Evolutionary conservation across 2,797 vertebrate species (phyloP).

Genomic region (Urosaurus nigricauda): DNA sequence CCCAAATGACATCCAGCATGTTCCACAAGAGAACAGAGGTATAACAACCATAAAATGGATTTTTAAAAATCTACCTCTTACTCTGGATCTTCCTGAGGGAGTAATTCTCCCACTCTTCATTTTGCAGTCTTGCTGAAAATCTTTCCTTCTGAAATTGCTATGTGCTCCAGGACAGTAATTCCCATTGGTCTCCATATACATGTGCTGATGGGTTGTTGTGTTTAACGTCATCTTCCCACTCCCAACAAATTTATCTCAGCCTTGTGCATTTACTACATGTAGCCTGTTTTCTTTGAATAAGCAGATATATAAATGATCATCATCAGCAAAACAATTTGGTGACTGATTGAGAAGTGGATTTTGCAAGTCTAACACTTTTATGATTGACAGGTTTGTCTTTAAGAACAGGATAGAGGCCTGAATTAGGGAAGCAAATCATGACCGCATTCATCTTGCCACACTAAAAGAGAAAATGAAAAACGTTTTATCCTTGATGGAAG

Average conservation of each 20-base stretch:
- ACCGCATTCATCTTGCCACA: too few relatives aligned
- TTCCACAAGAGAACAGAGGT: too few relatives aligned
- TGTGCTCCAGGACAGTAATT: too few relatives aligned
- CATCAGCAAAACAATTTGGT: not conserved
- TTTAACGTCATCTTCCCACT: not conserved
- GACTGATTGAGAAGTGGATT: not conserved
- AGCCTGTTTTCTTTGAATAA: not conserved
- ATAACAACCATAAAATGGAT: too few relatives aligned
- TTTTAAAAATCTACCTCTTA: too few relatives aligned
- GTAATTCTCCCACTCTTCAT: not conserved
- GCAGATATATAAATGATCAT: not conserved
- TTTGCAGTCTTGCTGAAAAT: not conserved
- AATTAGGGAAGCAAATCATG: too few relatives aligned
- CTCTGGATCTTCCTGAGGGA: too few relatives aligned
- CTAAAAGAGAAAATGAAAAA: too few relatives aligned
- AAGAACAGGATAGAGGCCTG: not conserved
- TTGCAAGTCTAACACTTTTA: not conserved
- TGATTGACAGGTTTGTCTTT: not conserved
- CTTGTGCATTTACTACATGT: not conserved
- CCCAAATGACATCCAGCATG: too few relatives aligned
- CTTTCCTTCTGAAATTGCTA: not conserved
- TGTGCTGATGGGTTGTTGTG: too few relatives aligned
- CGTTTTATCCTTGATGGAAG: too few relatives aligned
- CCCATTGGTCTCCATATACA: not conserved
- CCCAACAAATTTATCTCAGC: not conserved